Evolutionary conservation across 37 sponge, comb jelly and placozoan genomes (phyloP).

Genomic region (Theonella swinhoei): DNA sequence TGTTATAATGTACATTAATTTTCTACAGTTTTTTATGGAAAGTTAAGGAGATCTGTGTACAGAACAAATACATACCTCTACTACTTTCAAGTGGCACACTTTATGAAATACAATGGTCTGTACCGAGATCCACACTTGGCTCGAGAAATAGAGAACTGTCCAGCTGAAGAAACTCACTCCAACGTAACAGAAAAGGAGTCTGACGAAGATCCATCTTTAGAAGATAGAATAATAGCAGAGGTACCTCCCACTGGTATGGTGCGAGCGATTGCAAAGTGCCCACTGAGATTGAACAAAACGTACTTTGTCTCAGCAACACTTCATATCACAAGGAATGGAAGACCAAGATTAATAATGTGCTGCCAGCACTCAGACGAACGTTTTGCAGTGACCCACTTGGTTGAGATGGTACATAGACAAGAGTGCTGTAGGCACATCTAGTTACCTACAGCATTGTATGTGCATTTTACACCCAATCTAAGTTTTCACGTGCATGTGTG

Average conservation of each 20-base stretch:
- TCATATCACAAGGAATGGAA: background rate
- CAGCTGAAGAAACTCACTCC: background rate
- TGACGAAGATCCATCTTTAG: background rate
- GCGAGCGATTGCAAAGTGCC: background rate
- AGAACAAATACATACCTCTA: background rate
- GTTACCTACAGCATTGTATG: too few relatives aligned
- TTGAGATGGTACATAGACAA: background rate
- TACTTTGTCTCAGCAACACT: constrained; percentile 21
- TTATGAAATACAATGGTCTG: constrained; percentile 11
- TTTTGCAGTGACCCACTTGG: background rate
- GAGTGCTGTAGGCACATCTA: constrained; percentile 10
- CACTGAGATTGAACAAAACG: background rate
- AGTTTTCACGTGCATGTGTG: too few relatives aligned
- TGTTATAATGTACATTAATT: too few relatives aligned
- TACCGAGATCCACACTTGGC: background rate
- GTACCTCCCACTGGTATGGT: constrained; percentile 1
- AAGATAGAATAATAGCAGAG: background rate
- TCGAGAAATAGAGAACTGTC: background rate
- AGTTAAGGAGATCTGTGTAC: background rate
- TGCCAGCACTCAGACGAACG: constrained; percentile 4
- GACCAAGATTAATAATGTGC: constrained; percentile 1
- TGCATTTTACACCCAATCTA: too few relatives aligned
- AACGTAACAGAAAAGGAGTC: background rate
- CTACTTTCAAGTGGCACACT: constrained; percentile 3
- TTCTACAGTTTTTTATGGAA: constrained; percentile 27